These are phyloP conservation scores for Passer montanus DNA, from an alignment of 2,113 vertebrate genomes.

Conservation along the genomic window DNA sequence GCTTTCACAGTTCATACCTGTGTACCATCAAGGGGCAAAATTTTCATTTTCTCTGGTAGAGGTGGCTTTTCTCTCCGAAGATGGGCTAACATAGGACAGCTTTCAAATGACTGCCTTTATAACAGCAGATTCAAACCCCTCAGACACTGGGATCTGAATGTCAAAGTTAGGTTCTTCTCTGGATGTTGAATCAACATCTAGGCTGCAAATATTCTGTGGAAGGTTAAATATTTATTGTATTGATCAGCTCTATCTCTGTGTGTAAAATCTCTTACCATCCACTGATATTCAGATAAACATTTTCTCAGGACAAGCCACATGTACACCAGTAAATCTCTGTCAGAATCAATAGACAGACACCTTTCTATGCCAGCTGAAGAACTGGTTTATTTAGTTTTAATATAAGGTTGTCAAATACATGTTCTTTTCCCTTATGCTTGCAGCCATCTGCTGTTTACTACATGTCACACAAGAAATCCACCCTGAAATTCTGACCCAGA, in stretches of 20 bases:
- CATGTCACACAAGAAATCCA: not conserved
- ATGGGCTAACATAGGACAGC: not conserved
- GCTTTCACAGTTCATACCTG: not conserved
- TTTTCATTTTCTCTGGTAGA: not conserved
- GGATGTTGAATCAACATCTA: not conserved
- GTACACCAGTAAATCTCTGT: not conserved
- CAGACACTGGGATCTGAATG: not conserved
- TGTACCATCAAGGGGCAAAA: not conserved
- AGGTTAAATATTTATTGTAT: slow-evolving; percentile 1
- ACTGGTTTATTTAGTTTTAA: not conserved
- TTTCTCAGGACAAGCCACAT: not conserved
- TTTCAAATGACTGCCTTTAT: not conserved
- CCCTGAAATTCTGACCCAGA: not conserved
- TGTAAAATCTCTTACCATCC: not conserved
- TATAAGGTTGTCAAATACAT: not conserved
- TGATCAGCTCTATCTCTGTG: not conserved
- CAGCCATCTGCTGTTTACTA: not conserved
- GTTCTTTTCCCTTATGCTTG: not conserved
- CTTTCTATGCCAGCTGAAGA: not conserved
- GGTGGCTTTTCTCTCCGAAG: not conserved
- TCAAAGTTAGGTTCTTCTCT: not conserved
- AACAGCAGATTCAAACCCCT: not conserved
- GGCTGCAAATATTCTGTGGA: not conserved
- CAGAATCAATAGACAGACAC: not conserved
- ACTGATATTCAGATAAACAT: not conserved